A percentile compares a stretch with the other conserved stretches of the same genome.
Evolutionary conservation across 2,113 vertebrate species (phyloP).

Genomic region (Seriola dumerili): DNA sequence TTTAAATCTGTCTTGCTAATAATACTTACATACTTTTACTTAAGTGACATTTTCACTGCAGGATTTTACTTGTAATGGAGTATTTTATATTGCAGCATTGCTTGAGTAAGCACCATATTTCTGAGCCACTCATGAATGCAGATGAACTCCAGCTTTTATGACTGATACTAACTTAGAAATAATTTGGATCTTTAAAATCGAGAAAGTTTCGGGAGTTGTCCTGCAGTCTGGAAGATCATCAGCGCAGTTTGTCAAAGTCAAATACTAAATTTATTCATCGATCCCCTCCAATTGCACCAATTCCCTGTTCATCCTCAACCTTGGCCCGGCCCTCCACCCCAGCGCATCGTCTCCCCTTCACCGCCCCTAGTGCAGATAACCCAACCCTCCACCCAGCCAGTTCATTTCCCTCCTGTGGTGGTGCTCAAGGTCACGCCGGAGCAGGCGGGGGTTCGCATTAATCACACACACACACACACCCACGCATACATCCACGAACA

Average conservation of each 20-base stretch:
- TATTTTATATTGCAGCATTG: not conserved
- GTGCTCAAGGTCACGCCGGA: slow-evolving; percentile 76
- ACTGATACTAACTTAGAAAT: not conserved
- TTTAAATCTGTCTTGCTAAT: not conserved
- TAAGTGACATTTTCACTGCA: not conserved
- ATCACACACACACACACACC: slow-evolving; percentile 67
- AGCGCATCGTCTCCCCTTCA: slow-evolving; percentile 17
- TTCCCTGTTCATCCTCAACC: slow-evolving; percentile 53
- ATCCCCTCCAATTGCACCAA: slow-evolving; percentile 36
- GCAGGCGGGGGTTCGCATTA: slow-evolving; percentile 73
- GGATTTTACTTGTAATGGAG: not conserved
- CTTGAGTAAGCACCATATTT: not conserved
- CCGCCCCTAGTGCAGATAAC: slow-evolving; percentile 47
- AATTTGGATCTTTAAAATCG: slow-evolving; percentile 18
- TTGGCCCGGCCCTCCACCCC: slow-evolving; percentile 53
- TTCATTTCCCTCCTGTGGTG: slow-evolving; percentile 77
- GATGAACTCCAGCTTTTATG: not conserved
- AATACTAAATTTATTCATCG: slow-evolving; percentile 51
- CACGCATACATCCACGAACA: slow-evolving; percentile 27
- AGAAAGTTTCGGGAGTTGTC: slow-evolving; percentile 11
- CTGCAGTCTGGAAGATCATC: not conserved
- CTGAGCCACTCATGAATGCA: not conserved
- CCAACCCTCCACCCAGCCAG: slow-evolving; percentile 55
- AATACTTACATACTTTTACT: not conserved
- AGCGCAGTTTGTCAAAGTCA: slow-evolving; percentile 59